Conservation (phyloP, 2,888 invertebrate species). For the Tachina fera region DNA sequence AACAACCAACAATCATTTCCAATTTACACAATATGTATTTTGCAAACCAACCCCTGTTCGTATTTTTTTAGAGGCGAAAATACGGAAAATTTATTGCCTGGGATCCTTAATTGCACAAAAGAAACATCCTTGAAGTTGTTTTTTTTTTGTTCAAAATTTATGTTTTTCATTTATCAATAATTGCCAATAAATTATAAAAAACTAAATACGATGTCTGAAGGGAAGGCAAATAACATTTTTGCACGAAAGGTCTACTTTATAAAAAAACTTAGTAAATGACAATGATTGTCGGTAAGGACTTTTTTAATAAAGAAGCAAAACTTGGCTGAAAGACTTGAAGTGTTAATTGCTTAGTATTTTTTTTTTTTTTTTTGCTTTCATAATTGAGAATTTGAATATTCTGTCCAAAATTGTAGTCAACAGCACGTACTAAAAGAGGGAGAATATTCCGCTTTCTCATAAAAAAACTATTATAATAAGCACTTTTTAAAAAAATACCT, state of each 20-base stretch:
- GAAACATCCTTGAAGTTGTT: conserved; percentile 48
- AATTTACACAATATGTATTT: conserved; percentile 37
- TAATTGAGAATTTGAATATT: too few relatives aligned
- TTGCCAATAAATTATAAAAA: conserved; percentile 48
- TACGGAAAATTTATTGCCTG: conserved; percentile 1
- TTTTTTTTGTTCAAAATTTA: conserved; percentile 29
- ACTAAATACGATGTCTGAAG: conserved; percentile 19
- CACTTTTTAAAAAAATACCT: too few relatives aligned
- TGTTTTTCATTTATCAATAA: conserved; percentile 57
- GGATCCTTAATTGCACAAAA: conserved; percentile 38
- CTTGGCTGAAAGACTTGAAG: conserved; percentile 21
- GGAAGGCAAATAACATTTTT: not conserved
- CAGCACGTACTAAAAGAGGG: too few relatives aligned
- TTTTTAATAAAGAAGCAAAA: conserved; percentile 39
- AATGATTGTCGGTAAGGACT: too few relatives aligned
- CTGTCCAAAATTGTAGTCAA: too few relatives aligned
- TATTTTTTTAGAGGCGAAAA: not conserved
- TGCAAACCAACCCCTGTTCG: conserved; percentile 57
- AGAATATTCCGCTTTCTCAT: too few relatives aligned
- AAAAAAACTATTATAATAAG: too few relatives aligned
- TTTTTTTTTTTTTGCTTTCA: too few relatives aligned
- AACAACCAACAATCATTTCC: conserved; percentile 41
- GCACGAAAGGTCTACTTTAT: conserved; percentile 23
- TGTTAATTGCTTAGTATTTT: too few relatives aligned
- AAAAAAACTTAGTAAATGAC: conserved; percentile 45